Evolutionary conservation across 2,113 vertebrate genomes (phyloP).

Genomic region (Oxyruncus cristatus): DNA sequence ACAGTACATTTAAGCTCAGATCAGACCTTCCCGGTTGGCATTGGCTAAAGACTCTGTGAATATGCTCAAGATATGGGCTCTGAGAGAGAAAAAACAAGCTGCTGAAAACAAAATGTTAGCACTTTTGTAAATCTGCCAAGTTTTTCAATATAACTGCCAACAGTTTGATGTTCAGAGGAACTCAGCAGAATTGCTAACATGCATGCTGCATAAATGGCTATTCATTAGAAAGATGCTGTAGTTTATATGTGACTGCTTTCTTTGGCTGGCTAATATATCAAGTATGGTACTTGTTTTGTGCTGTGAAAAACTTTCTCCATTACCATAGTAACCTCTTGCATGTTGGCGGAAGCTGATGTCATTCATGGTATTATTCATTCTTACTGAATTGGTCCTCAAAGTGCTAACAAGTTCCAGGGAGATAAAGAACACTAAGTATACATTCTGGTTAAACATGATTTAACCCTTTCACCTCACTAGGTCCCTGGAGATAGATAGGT

Average conservation of each 20-base stretch:
- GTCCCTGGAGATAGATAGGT: background rate
- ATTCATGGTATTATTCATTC: conserved; percentile 80
- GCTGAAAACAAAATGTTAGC: conserved; percentile 61
- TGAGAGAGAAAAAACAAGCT: conserved; percentile 10
- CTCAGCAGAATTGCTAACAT: conserved; percentile 61
- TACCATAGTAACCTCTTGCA: conserved; percentile 86
- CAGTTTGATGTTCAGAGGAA: conserved; percentile 68
- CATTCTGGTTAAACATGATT: conserved; percentile 71
- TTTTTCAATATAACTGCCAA: conserved; percentile 66
- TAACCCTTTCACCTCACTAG: conserved; percentile 52
- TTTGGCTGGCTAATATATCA: conserved; percentile 79
- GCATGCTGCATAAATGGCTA: conserved; percentile 60
- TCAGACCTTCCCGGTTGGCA: background rate
- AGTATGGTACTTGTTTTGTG: conserved; percentile 76
- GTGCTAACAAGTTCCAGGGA: conserved; percentile 77
- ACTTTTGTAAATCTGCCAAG: conserved; percentile 73
- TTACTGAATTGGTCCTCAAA: conserved; percentile 77
- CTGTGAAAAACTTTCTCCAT: conserved; percentile 82
- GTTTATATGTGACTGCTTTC: conserved; percentile 62
- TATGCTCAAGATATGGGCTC: conserved; percentile 60
- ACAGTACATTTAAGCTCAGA: background rate
- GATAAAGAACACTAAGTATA: conserved; percentile 79
- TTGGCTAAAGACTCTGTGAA: conserved; percentile 39
- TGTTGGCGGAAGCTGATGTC: conserved; percentile 92
- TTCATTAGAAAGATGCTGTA: conserved; percentile 65